These are phyloP conservation scores for Sternotherus odoratus DNA, from an alignment of 2,797 vertebrate genomes.

Conservation along the genomic window DNA sequence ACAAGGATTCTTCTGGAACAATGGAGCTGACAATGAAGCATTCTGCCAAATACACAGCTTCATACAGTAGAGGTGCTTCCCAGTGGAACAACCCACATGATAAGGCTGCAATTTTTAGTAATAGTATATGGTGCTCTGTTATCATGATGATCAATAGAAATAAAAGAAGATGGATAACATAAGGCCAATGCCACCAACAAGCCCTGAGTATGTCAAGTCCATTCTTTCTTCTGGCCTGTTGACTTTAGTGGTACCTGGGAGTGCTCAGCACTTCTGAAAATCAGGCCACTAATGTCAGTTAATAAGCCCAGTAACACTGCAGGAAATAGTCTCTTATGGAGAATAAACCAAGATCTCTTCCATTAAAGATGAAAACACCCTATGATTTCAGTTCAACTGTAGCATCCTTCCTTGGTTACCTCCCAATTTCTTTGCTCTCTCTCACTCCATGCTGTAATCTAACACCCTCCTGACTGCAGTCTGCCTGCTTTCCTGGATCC, in stretches of 20 bases:
- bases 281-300: accelerated
- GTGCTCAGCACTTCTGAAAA: not conserved
- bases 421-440: not conserved
- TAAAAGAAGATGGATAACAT: not conserved
- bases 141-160: not conserved
- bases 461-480: not conserved
- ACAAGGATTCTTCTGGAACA: not conserved
- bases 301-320: not conserved
- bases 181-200: accelerated
- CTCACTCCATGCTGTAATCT: not conserved
- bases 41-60: not conserved
- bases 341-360: not conserved
- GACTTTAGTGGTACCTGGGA: not conserved
- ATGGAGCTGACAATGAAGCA: not conserved
- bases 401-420: not conserved
- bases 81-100: not conserved
- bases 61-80: not conserved
- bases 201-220: not conserved
- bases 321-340: not conserved
- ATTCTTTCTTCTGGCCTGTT: not conserved
- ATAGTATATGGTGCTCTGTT: not conserved
- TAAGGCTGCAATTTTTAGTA: not conserved
- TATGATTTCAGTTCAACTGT: not conserved
- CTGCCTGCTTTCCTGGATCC: not conserved
- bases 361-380: not conserved